A percentile compares a stretch with the other conserved stretches of the same genome.
Conservation (phyloP, 1,140 invertebrate species). For the Lucilia sericata region DNA sequence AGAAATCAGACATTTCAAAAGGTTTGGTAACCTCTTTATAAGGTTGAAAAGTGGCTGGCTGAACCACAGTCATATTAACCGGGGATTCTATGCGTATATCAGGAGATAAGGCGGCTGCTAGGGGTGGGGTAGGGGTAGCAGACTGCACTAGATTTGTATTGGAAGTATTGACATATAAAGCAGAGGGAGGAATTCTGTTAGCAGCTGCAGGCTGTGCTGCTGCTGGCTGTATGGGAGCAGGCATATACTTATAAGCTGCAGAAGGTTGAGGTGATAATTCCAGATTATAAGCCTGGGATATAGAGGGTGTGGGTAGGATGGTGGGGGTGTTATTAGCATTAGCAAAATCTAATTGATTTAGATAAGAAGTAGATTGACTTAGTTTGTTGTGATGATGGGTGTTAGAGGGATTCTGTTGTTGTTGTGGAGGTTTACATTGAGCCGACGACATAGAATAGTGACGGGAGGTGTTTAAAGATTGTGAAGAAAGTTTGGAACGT, state of each 20-base stretch:
- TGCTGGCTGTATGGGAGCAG: slow-evolving; percentile 55
- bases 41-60: slow-evolving; percentile 88
- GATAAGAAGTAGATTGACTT: slow-evolving; percentile 65
- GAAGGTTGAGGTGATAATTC: slow-evolving; percentile 61
- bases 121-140: slow-evolving; percentile 53
- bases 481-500: slow-evolving; percentile 58
- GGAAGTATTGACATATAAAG: slow-evolving; percentile 38
- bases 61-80: slow-evolving; percentile 85
- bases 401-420: slow-evolving; percentile 53
- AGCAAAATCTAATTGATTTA: slow-evolving; percentile 57
- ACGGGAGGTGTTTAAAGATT: slow-evolving; percentile 56
- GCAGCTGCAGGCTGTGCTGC: slow-evolving; percentile 56
- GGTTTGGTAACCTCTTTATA: slow-evolving; percentile 95
- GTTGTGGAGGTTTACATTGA: slow-evolving; percentile 40
- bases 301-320: slow-evolving; percentile 41
- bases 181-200: slow-evolving; percentile 53
- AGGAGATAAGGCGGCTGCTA: slow-evolving; percentile 59
- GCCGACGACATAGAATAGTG: slow-evolving; percentile 62
- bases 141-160: slow-evolving; percentile 49
- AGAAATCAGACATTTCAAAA: slow-evolving; percentile 97
- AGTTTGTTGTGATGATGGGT: slow-evolving; percentile 54
- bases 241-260: slow-evolving; percentile 21
- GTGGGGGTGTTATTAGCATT: neutral
- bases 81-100: slow-evolving; percentile 78
- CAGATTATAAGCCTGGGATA: slow-evolving; percentile 60